These are phyloP conservation scores for Rhagoletis pomonella DNA, from an alignment of 1,140 invertebrate genomes.

Conservation along the genomic window DNA sequence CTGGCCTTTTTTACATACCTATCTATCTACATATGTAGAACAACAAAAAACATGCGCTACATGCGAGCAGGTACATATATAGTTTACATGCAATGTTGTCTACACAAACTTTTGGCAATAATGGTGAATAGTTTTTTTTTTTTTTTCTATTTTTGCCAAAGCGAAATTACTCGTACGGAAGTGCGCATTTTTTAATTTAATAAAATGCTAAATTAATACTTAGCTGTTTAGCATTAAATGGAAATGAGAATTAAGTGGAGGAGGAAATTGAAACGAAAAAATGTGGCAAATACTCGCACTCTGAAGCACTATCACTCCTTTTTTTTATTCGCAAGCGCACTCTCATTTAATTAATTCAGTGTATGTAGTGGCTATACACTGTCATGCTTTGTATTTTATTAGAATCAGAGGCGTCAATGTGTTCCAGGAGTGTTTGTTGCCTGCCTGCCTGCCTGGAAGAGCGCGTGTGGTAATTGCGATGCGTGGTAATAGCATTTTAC, in stretches of 20 bases:
- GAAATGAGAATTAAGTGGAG: not conserved
- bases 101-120: not conserved
- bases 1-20: not conserved
- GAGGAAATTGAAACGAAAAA: not conserved
- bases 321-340: not conserved
- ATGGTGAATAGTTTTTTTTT: not conserved
- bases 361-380: not conserved
- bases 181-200: slow-evolving; percentile 39
- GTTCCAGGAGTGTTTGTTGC: not conserved
- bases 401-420: not conserved
- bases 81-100: not conserved
- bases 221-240: not conserved
- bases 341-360: slow-evolving; percentile 30
- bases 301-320: slow-evolving; percentile 11
- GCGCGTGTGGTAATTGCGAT: not conserved
- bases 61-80: not conserved
- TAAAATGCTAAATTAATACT: slow-evolving; percentile 1
- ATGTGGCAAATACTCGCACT: not conserved
- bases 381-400: not conserved
- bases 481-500: slow-evolving; percentile 32
- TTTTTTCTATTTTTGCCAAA: not conserved
- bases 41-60: not conserved
- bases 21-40: not conserved
- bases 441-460: not conserved
- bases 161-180: slow-evolving; percentile 12